A percentile compares a stretch with the other conserved stretches of the same genome.
Evolutionary conservation across 2,888 invertebrate genomes (phyloP).

Genomic region (Morpho deidamia): DNA sequence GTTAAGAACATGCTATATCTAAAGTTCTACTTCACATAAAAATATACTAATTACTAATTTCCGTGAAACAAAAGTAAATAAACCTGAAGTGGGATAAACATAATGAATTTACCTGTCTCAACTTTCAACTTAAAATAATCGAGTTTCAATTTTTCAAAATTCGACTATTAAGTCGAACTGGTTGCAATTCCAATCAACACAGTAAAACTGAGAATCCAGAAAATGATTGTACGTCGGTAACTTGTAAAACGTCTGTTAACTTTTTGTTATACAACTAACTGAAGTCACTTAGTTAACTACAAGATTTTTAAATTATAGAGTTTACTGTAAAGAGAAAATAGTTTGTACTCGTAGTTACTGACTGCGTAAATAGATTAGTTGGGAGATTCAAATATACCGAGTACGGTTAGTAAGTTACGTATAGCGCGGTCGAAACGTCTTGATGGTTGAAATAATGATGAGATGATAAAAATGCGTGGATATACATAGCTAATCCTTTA

Average conservation of each 20-base stretch:
- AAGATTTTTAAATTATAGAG: not conserved
- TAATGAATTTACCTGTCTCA: no score
- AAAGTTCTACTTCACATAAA: not conserved
- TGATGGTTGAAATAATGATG: constrained; percentile 19
- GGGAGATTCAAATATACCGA: not conserved
- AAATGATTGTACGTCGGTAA: not conserved
- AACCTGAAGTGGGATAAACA: no score
- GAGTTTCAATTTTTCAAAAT: no score
- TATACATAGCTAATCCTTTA: no score
- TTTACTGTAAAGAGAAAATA: not conserved
- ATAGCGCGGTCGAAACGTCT: constrained; percentile 13
- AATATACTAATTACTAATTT: not conserved
- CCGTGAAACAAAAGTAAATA: no score
- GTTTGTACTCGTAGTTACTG: constrained; percentile 5
- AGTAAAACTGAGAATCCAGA: not conserved
- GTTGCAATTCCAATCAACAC: no score
- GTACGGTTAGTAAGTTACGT: constrained; percentile 6
- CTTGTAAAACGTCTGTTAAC: no score
- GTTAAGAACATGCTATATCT: no score
- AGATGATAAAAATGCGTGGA: no score
- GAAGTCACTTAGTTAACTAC: not conserved
- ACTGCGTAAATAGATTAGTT: constrained; percentile 6
- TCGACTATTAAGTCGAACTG: no score
- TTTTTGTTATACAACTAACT: no score
- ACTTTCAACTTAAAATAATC: no score